Evolutionary conservation across 2,113 vertebrate genomes (phyloP), one percentile per base, ranked within the genome.

Genomic region (Vireo altiloquus): DNA sequence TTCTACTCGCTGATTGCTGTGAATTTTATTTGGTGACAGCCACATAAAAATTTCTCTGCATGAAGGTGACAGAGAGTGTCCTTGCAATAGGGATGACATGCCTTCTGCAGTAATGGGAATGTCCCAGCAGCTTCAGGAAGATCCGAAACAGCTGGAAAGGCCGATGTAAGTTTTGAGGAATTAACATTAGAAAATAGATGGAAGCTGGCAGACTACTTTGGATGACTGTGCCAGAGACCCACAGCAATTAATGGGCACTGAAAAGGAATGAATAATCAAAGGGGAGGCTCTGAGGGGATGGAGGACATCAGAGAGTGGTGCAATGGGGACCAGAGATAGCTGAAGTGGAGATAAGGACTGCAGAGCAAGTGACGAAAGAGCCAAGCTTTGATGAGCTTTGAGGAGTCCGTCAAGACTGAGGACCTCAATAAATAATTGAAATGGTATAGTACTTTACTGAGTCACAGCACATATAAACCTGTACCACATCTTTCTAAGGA

Each of bases 241-340:
- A 42, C 15, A 71, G 52, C 39, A 66, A n/a, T 37, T 18, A 40
- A 28, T 0, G 1, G 18, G 17, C 17, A 33, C 2, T 19, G 40
- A 80, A 72, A 87, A 68, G 8, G 13, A 50, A 30, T 5, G 14
- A 65, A 44, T 27, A 70, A 37, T 13, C 25, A 59, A 66, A 31
- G 18, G 1, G 8, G 8, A 59, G 15, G 30, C 46, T 81, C 37
- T 28, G 21, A 52, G 23, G 3, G 3, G 21, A 60, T 5, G 9
- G 10, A 80, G 7, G 27, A 50, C n/a, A 30, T 0, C 3, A 42
- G 14, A 35, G 27, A 9, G 14, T 22, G 2, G 27, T 37, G 24
- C 22, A 39, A 3, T 6, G 7, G 31, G 23, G 10, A 81, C 5
- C 31, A 53, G 40, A 69, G 27, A 11, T 11, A 16, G 46, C 8